Evolutionary conservation across 2,888 invertebrate genomes (phyloP), one percentile per base, ranked within the genome.

Genomic region (Platycheirus albimanus): DNA sequence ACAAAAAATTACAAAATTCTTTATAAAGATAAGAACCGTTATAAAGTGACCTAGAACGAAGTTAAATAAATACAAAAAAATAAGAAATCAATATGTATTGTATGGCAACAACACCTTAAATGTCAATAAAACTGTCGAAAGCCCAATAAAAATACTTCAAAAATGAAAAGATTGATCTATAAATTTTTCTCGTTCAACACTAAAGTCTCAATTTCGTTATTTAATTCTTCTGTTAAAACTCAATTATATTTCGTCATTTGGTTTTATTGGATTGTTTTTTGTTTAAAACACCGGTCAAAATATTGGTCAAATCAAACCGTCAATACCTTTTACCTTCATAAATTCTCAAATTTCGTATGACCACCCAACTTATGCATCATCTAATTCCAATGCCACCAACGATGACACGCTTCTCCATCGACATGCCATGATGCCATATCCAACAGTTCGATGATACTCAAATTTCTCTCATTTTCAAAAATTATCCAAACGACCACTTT

Each of bases 281-380:
- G 7, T 10, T 47, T n/a, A 0, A 20, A 4, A 52, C 33, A 33
- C 15, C 15, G 7, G 13, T 13, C 2, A 58, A 58, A 28, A 43
- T 61, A 61, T 61, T 61, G 6, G 8, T 43, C 30, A 17, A 30
- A 61, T 61, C 30, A 61, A 61, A 61, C 11, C 13, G 45, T 61
- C 43, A 17, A 61, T 61, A 61, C 45, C 61, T 45, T 30, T 45
- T 61, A 61, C 45, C 61, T 45, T 30, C 17, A 45, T 19, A 24
- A 13, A 45, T 54, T 76, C 69, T 76, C 70, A 76, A 45, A 63
- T 76, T 63, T 63, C 76, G 7, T 15, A 4, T n/a, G 63, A 41
- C 49, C 49, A 64, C 24, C 47, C 54, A 28, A 13, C n/a, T 33
- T 43, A 47, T 45, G 45, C 45, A 41, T 70, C n/a, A 41, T n/a